Conservation (phyloP, 2,113 vertebrate species). For the Montifringilla adamsi region DNA sequence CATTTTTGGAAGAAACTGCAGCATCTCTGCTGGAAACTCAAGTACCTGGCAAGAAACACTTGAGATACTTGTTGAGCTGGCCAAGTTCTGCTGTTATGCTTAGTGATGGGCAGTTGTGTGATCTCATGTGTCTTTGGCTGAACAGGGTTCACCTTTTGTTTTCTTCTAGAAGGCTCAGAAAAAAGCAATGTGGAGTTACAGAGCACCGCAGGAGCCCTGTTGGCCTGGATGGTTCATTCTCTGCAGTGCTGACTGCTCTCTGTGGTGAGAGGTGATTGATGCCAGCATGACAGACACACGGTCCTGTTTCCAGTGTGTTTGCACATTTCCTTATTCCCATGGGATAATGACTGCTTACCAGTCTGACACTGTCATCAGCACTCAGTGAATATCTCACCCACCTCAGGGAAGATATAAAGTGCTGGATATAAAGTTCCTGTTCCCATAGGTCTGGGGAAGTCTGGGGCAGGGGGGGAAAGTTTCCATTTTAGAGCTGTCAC, state of each 20-base stretch:
- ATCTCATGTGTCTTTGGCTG: background rate
- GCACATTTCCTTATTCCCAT: background rate
- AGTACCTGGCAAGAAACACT: constrained; percentile 35
- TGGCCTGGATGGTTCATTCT: background rate
- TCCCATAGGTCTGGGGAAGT: background rate
- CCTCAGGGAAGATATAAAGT: background rate
- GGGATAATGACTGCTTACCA: background rate
- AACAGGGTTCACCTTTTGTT: background rate
- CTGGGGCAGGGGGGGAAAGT: fast-evolving
- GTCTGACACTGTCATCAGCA: background rate
- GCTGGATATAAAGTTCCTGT: background rate
- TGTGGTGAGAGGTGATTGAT: background rate
- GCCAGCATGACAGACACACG: background rate
- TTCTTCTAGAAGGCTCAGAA: background rate
- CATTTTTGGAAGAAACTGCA: constrained; percentile 51
- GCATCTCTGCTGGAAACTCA: constrained; percentile 49
- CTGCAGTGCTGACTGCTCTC: background rate
- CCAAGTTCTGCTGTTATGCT: constrained; percentile 30
- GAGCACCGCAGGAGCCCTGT: background rate
- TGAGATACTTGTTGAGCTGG: constrained; percentile 9
- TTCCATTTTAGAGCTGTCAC: background rate
- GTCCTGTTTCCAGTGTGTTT: background rate
- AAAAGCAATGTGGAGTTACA: background rate
- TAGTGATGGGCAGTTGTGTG: background rate
- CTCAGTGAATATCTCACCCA: background rate